A percentile compares a stretch with the other conserved stretches of the same genome.
phyloP scores from a whole-genome alignment of 2,888 invertebrate species.

The Campopleginae sp. region DNA sequence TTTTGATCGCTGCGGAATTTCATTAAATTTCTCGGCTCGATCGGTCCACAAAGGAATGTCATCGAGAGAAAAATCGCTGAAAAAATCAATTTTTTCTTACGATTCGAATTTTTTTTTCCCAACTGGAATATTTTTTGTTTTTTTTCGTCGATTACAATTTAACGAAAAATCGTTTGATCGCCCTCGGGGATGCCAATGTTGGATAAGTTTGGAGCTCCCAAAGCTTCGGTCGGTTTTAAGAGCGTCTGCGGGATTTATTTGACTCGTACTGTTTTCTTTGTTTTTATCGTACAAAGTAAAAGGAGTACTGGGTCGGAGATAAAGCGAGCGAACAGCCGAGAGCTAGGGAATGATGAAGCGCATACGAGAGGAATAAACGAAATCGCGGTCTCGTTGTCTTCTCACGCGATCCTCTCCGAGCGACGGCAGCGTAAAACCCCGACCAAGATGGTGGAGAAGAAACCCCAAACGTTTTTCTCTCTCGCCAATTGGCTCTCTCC shows the following conservation, averaged over 20 bases:
- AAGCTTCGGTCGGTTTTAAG: neutral
- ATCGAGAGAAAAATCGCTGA: too few relatives aligned
- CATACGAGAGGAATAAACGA: constrained; percentile 49
- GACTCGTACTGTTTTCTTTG: neutral
- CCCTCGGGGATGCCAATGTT: too few relatives aligned
- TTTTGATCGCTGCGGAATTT: too few relatives aligned
- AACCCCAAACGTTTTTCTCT: constrained; percentile 29
- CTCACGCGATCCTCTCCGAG: constrained; percentile 67
- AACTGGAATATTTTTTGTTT: neutral
- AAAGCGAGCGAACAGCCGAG: too few relatives aligned
- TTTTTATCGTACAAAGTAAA: constrained; percentile 7
- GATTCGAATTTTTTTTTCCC: neutral
- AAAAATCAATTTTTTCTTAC: neutral
- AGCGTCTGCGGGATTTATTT: neutral
- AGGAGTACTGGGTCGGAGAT: constrained; percentile 13
- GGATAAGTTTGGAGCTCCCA: neutral
- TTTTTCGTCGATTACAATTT: neutral
- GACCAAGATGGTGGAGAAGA: constrained; percentile 42
- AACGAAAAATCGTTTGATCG: neutral
- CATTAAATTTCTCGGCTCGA: too few relatives aligned
- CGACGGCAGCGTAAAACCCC: constrained; percentile 38
- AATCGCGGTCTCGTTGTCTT: constrained; percentile 64
- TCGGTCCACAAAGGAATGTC: too few relatives aligned
- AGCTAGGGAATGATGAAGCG: too few relatives aligned
- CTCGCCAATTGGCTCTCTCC: neutral